Conservation (phyloP, 2,888 invertebrate genomes). For the Tiliacea aurago region DNA sequence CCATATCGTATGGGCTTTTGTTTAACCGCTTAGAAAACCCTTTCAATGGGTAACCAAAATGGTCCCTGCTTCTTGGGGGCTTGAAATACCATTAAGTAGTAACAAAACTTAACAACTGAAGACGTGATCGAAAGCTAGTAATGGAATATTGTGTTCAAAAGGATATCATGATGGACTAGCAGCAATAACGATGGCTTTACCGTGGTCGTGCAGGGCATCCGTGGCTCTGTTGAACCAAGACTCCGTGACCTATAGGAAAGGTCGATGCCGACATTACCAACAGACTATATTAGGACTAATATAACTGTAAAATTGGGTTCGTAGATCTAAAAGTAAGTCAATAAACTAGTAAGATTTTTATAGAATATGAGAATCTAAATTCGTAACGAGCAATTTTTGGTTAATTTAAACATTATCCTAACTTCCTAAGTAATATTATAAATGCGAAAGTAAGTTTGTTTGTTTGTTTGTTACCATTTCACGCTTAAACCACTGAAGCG, state of each 20-base stretch:
- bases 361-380: neutral
- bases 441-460: no score
- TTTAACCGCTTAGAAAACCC: no score
- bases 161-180: neutral
- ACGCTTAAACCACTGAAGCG: no score
- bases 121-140: neutral
- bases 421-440: no score
- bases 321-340: neutral
- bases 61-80: neutral
- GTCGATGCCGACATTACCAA: neutral
- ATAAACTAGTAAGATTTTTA: neutral
- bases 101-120: neutral
- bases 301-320: neutral
- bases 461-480: no score
- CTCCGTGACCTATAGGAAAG: no score
- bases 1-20: no score
- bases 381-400: neutral
- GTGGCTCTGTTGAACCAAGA: neutral
- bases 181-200: neutral
- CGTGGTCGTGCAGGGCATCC: no score
- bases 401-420: conserved; percentile 10
- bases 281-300: neutral
- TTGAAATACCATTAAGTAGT: neutral
- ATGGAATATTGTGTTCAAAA: neutral
- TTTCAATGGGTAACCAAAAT: no score